A percentile compares a stretch with the other conserved stretches of the same genome.
Evolutionary conservation across 2,113 vertebrate genomes (phyloP).

Genomic region (Dolichallabes microphthalmus): DNA sequence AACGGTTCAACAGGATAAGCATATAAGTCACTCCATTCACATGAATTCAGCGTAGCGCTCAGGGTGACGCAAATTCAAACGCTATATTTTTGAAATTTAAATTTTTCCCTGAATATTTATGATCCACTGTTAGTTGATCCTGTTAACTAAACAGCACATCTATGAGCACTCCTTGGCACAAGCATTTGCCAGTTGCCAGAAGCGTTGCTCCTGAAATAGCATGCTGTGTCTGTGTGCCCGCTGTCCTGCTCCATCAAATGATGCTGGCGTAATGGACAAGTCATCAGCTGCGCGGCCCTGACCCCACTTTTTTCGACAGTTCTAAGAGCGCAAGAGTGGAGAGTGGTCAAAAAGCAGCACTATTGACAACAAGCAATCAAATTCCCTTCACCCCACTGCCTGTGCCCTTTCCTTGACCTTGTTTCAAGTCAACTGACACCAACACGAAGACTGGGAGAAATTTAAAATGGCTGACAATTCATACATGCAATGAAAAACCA

Average conservation of each 20-base stretch:
- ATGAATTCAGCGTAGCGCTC: no score
- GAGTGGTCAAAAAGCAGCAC: neutral
- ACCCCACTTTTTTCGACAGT: neutral
- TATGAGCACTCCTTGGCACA: neutral
- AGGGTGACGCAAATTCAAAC: no score
- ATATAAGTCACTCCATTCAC: no score
- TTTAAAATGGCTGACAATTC: neutral
- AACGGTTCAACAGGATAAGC: no score
- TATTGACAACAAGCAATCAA: neutral
- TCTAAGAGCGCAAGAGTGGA: neutral
- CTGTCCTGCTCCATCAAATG: neutral
- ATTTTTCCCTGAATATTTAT: no score
- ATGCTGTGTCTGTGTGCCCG: neutral
- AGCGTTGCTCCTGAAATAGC: neutral
- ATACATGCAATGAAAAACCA: neutral
- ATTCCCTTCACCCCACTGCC: neutral
- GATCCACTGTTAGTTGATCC: no score
- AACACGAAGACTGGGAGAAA: neutral
- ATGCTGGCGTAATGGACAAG: neutral
- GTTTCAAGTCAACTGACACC: neutral
- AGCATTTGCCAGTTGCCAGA: neutral
- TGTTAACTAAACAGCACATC: neutral
- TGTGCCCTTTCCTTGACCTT: neutral
- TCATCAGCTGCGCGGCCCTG: neutral
- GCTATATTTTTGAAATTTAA: no score